Percentiles rank a stretch among this genome's conserved stretches.
These are phyloP conservation scores for Spodoptera littoralis DNA, from an alignment of 2,888 invertebrate genomes.

Conservation along the genomic window DNA sequence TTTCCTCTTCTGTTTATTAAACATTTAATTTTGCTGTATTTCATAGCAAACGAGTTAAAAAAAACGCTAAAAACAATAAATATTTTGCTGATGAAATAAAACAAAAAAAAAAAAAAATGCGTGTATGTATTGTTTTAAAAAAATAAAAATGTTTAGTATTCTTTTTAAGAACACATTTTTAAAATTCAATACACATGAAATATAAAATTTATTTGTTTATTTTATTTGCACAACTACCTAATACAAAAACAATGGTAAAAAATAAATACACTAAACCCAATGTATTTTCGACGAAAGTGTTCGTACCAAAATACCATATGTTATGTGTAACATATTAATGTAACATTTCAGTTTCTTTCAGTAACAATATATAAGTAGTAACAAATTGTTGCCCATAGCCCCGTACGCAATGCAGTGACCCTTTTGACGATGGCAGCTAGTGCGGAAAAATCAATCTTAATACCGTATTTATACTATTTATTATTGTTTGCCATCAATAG, in stretches of 20 bases:
- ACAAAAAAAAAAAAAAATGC: no score
- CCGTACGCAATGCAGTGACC: conserved; percentile 55
- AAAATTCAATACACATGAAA: no score
- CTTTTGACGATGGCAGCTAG: conserved; percentile 28
- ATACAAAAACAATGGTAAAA: neutral
- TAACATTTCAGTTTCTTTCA: conserved; percentile 38
- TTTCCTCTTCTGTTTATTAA: no score
- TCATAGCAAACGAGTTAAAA: no score
- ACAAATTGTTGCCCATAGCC: conserved; percentile 42
- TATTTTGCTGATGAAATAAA: no score
- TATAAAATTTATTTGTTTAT: no score
- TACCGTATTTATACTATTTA: neutral
- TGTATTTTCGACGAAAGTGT: conserved; percentile 29
- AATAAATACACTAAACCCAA: conserved; percentile 10
- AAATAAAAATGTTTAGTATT: no score
- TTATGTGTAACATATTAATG: conserved; percentile 33
- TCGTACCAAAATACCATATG: conserved; percentile 30
- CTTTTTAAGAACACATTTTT: no score
- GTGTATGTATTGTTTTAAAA: no score
- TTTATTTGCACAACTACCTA: no score
- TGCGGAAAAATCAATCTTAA: conserved; percentile 41
- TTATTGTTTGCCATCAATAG: conserved; percentile 15
- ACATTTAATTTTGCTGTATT: no score
- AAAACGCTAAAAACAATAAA: no score
- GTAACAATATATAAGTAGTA: conserved; percentile 32